Base-by-base conservation (phyloP, 1,140 invertebrate species). In the Melanaphis sacchari region DNA sequence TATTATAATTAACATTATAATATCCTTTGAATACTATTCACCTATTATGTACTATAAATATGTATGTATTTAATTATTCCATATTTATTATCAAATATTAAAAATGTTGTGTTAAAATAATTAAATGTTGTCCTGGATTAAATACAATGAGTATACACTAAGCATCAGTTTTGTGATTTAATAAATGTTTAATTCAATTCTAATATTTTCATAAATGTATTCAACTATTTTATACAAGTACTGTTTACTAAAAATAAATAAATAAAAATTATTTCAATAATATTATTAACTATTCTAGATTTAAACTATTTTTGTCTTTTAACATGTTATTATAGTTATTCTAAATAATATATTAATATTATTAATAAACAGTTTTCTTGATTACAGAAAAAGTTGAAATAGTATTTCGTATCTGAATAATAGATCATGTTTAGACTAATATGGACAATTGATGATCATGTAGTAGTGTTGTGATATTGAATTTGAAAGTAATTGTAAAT, bases 61-160 rank as follows among this genome's bases (percentile, higher is more conserved):
- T 46, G n/a, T 36, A n/a, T 54, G 41, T 11, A 89, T 89, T 87
- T 89, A 15, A 54, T n/a, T 52, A 49, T 36, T 52, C 36, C 52
- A 38, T 89, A 89, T 54, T 52, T 88, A 88, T 88, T n/a, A n/a
- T 46, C 6, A 46, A 46, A 88, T 88, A 52, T 49, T 49, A 52
- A 22, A 22, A 88, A 49, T 49, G 36, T 21, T 43, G n/a, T 87
- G 26, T 87, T 87, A 43, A 43, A 87, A 46, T 18, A 15, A 26
- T 43, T 43, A 11, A 87, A 87, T 87, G 15, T 46, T 87, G 26
- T 31, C 40, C 40, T 43, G 0, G 26, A 41, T 87, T 43, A 84
- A 43, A 87, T 87, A 43, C 22, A 84, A 82, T 9, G 38, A 40
- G 38, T 84, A 41, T 26, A 84, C 40, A 84, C 24, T 76, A 26